These are phyloP conservation scores for Kradibia gibbosae DNA, from an alignment of 1,140 invertebrate genomes.

Conservation along the genomic window DNA sequence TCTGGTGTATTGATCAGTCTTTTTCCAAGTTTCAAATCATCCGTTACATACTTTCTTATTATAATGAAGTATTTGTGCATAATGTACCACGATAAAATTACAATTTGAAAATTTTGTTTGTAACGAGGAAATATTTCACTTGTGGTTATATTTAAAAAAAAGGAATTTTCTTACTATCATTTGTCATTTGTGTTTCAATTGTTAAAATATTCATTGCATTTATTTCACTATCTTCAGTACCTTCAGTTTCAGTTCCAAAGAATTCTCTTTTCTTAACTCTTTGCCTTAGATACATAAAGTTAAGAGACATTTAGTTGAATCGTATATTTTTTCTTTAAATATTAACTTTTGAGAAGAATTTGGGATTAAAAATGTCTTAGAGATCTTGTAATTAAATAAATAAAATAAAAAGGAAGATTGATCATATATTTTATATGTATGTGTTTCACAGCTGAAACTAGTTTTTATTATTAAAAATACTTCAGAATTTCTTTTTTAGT, in stretches of 20 bases:
- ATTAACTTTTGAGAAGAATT: too few species aligned
- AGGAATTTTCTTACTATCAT: not conserved
- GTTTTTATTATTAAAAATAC: too few species aligned
- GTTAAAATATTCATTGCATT: too few species aligned
- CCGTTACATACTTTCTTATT: not conserved
- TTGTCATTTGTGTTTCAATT: too few species aligned
- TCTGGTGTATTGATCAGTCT: conserved; percentile 42
- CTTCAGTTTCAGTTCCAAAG: not conserved
- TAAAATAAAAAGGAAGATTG: too few species aligned
- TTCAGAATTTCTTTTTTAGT: too few species aligned
- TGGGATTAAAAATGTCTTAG: too few species aligned
- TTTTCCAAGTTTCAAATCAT: conserved; percentile 18
- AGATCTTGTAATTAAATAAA: too few species aligned
- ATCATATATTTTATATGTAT: too few species aligned
- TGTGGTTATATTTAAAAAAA: not conserved
- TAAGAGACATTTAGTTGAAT: conserved; percentile 13
- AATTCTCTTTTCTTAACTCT: not conserved
- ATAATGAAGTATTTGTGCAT: not conserved
- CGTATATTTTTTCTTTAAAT: too few species aligned
- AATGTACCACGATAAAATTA: not conserved
- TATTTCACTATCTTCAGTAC: conserved; percentile 14
- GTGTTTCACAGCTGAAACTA: too few species aligned
- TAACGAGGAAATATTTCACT: not conserved
- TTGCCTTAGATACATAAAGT: not conserved
- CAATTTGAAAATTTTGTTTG: not conserved